Percentiles rank a stretch among this genome's conserved stretches.
Conservation (phyloP, 2,113 vertebrate genomes). For the Corvus moneduloides region DNA sequence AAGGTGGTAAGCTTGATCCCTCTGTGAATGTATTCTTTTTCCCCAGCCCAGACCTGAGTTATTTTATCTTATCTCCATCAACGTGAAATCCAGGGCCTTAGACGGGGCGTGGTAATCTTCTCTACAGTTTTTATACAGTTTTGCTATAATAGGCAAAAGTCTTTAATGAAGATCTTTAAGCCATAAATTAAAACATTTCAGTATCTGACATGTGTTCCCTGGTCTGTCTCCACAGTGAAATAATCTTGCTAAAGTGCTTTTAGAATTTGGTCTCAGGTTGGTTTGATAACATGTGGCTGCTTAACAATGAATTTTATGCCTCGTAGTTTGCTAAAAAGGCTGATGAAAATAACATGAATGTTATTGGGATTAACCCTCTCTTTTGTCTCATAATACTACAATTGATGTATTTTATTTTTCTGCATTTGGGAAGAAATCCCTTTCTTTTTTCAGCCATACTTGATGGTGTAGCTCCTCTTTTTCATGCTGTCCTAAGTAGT, state of each 20-base stretch:
- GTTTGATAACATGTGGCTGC: background rate
- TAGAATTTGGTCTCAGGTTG: background rate
- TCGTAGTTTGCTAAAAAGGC: background rate
- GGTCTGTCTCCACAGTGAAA: background rate
- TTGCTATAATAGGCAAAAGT: background rate
- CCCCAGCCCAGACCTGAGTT: background rate
- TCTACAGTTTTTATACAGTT: background rate
- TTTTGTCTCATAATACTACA: background rate
- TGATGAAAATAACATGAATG: background rate
- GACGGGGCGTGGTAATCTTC: background rate
- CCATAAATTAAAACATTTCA: background rate
- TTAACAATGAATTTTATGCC: background rate
- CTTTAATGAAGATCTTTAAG: background rate
- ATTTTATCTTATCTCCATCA: background rate
- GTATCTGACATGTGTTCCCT: accelerated
- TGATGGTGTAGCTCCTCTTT: background rate
- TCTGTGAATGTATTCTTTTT: too few relatives aligned
- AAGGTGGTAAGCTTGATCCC: background rate
- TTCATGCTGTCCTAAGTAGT: background rate
- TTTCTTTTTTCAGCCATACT: background rate
- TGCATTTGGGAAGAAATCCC: background rate
- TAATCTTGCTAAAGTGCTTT: background rate
- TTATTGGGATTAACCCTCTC: background rate
- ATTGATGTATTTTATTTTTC: background rate
- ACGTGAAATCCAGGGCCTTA: background rate